Conservation (phyloP, 2,113 vertebrate species). For the Aphyosemion australe region DNA sequence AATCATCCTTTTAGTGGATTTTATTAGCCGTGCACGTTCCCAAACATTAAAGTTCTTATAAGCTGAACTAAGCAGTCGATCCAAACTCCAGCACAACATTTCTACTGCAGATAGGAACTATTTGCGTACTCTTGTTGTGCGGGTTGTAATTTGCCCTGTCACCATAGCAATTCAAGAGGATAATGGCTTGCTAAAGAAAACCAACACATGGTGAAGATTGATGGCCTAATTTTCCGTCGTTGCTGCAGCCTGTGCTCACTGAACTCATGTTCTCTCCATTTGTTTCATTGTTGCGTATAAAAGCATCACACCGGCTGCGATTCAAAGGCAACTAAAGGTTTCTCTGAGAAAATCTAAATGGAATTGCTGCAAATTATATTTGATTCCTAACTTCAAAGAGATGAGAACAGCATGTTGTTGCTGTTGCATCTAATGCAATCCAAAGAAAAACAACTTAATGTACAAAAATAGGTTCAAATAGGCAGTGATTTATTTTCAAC, state of each 20-base stretch:
- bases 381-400: slow-evolving; percentile 21
- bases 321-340: slow-evolving; percentile 5
- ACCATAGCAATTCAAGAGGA: slow-evolving; percentile 48
- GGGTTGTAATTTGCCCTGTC: slow-evolving; percentile 60
- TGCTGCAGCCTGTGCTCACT: slow-evolving; percentile 20
- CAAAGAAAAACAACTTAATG: slow-evolving; percentile 9
- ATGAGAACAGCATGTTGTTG: background rate
- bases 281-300: slow-evolving; percentile 10
- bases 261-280: slow-evolving; percentile 25
- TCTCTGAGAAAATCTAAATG: slow-evolving; percentile 15
- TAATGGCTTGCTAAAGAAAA: slow-evolving; percentile 43
- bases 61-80: background rate
- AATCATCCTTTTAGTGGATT: background rate
- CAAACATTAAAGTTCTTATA: too few species aligned
- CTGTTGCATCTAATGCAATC: slow-evolving; percentile 12
- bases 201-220: slow-evolving; percentile 27
- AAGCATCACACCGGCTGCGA: background rate
- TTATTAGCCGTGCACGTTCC: background rate
- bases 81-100: background rate
- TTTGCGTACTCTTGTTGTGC: slow-evolving; percentile 35
- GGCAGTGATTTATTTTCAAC: background rate
- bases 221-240: slow-evolving; percentile 17
- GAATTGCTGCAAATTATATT: slow-evolving; percentile 2
- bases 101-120: slow-evolving; percentile 24
- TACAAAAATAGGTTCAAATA: slow-evolving; percentile 19